Evolutionary conservation across 2,113 vertebrate genomes (phyloP).

Genomic region (Channa argus): DNA sequence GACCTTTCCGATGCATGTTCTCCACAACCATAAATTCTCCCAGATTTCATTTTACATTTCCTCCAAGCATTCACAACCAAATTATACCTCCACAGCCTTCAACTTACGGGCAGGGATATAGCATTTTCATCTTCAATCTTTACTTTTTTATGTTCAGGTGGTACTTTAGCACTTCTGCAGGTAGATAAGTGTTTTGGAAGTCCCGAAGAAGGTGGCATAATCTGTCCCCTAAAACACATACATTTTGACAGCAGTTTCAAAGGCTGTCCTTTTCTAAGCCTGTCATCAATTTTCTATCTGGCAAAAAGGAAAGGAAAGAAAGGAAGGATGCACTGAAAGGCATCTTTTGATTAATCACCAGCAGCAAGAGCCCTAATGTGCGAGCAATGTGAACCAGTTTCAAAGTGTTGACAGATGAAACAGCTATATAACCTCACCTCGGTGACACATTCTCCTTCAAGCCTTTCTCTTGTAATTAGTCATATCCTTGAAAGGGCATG

Average conservation of each 20-base stretch:
- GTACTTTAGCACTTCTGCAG: constrained; percentile 41
- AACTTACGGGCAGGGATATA: constrained; percentile 47
- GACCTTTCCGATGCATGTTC: constrained; percentile 72
- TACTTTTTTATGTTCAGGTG: constrained; percentile 30
- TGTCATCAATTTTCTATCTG: constrained; percentile 59
- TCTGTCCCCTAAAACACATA: constrained; percentile 51
- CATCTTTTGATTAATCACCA: constrained; percentile 70
- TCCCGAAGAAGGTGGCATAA: constrained; percentile 39
- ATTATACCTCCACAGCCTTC: constrained; percentile 66
- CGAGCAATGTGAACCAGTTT: constrained; percentile 62
- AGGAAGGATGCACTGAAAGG: constrained; percentile 44
- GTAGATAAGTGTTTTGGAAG: constrained; percentile 47
- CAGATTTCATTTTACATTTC: constrained; percentile 78
- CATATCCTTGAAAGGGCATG: constrained; percentile 79
- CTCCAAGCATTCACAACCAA: constrained; percentile 69
- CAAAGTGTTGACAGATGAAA: constrained; percentile 76
- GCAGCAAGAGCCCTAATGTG: constrained; percentile 55
- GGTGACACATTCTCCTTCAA: constrained; percentile 74
- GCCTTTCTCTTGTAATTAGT: constrained; percentile 79
- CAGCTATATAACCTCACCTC: constrained; percentile 63
- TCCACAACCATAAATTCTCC: constrained; percentile 69
- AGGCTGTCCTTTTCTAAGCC: constrained; percentile 56
- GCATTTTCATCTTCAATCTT: constrained; percentile 62
- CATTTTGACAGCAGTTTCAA: constrained; percentile 61
- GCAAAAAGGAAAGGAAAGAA: constrained; percentile 44